These are phyloP conservation scores for Zapornia atra DNA, from an alignment of 2,113 vertebrate species.

Conservation along the genomic window DNA sequence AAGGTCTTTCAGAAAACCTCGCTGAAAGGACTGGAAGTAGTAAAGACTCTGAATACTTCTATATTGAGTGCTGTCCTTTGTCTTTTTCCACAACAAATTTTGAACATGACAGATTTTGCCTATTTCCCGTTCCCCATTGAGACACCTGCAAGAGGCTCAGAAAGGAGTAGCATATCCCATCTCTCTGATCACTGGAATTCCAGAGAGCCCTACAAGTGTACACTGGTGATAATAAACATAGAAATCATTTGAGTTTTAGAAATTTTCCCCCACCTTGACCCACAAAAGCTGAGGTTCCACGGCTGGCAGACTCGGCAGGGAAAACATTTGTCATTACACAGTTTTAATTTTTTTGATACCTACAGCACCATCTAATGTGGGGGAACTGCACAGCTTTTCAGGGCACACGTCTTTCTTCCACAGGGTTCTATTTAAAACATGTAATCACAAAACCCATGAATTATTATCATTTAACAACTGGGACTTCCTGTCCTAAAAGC, in stretches of 20 bases:
- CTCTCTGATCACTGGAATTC: background rate
- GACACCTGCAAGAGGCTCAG: background rate
- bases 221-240: background rate
- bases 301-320: background rate
- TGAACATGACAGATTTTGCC: background rate
- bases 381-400: background rate
- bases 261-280: background rate
- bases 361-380: background rate
- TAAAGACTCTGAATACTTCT: background rate
- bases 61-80: background rate
- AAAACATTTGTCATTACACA: background rate
- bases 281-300: background rate
- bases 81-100: background rate
- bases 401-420: background rate
- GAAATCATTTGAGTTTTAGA: background rate
- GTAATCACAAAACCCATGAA: background rate
- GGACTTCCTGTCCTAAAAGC: constrained; percentile 12
- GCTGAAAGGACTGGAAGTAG: background rate
- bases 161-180: background rate
- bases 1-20: background rate
- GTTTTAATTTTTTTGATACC: background rate
- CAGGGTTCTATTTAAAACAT: background rate
- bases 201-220: background rate
- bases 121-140: background rate
- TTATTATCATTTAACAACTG: background rate